These are phyloP conservation scores for Peromyscus aztecus DNA, from an alignment of 2,797 vertebrate species.

Conservation along the genomic window DNA sequence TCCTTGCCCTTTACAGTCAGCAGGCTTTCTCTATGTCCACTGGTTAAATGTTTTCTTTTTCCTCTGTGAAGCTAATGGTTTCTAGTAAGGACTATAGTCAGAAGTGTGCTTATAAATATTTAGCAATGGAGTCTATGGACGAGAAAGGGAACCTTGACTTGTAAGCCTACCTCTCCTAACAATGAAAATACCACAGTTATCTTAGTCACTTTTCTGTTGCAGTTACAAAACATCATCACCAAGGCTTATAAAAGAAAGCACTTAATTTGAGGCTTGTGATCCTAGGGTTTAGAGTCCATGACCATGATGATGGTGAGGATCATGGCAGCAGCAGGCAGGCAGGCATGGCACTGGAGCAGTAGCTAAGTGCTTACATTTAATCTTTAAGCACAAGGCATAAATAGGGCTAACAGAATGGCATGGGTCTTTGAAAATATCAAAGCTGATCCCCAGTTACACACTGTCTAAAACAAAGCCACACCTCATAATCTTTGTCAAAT, in stretches of 20 bases:
- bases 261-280: not conserved
- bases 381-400: not conserved
- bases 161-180: not conserved
- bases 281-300: not conserved
- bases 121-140: not conserved
- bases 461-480: not conserved
- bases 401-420: not conserved
- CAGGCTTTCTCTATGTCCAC: not conserved
- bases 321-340: not conserved
- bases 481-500: not conserved
- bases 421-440: not conserved
- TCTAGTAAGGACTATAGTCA: not conserved
- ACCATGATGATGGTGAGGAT: not conserved
- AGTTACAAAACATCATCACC: not conserved
- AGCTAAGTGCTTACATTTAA: too few relatives aligned
- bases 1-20: not conserved
- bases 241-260: not conserved
- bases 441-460: not conserved
- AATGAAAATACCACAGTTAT: not conserved
- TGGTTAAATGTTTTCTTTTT: not conserved
- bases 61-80: not conserved
- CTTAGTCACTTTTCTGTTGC: not conserved
- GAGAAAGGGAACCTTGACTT: not conserved
- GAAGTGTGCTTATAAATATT: not conserved
- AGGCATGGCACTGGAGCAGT: not conserved